These are phyloP conservation scores for Drosophila bifasciata DNA, from an alignment of 1,140 invertebrate genomes.

Conservation along the genomic window DNA sequence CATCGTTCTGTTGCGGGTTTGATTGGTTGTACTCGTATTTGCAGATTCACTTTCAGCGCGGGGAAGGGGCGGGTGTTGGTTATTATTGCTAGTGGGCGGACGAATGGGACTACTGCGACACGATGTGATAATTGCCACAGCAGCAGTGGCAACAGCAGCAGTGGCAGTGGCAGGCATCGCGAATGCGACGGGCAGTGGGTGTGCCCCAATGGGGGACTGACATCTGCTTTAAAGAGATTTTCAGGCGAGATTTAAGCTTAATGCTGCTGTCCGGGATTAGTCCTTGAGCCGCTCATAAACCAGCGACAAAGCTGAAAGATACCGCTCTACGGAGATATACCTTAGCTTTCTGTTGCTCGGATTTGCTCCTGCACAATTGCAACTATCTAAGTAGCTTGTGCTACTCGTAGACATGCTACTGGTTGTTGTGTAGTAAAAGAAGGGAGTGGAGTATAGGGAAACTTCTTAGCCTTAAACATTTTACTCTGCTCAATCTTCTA, in stretches of 20 bases:
- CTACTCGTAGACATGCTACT: too few species aligned
- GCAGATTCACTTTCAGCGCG: conserved; percentile 43
- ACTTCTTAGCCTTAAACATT: too few species aligned
- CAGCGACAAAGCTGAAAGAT: conserved; percentile 44
- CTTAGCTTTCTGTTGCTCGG: too few species aligned
- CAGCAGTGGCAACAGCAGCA: conserved; percentile 23
- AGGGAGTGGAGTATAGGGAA: too few species aligned
- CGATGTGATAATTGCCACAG: conserved; percentile 79
- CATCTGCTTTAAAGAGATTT: conserved; percentile 68
- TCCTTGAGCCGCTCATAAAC: conserved; percentile 66
- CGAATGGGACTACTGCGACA: conserved; percentile 63
- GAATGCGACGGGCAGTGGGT: too few species aligned
- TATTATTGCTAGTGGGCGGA: conserved; percentile 63
- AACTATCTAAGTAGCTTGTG: too few species aligned
- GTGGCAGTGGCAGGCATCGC: conserved; percentile 3
- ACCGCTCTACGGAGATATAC: too few species aligned
- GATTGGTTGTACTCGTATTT: conserved; percentile 66
- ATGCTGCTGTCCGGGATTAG: conserved; percentile 59
- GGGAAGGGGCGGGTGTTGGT: conserved; percentile 8
- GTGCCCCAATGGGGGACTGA: conserved; percentile 16
- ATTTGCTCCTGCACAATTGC: too few species aligned
- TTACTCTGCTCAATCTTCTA: too few species aligned
- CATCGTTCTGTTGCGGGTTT: conserved; percentile 51
- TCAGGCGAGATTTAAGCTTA: conserved; percentile 54
- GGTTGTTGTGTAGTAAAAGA: too few species aligned